These are phyloP conservation scores for Balearica regulorum DNA, from an alignment of 2,797 vertebrate species.

Conservation along the genomic window DNA sequence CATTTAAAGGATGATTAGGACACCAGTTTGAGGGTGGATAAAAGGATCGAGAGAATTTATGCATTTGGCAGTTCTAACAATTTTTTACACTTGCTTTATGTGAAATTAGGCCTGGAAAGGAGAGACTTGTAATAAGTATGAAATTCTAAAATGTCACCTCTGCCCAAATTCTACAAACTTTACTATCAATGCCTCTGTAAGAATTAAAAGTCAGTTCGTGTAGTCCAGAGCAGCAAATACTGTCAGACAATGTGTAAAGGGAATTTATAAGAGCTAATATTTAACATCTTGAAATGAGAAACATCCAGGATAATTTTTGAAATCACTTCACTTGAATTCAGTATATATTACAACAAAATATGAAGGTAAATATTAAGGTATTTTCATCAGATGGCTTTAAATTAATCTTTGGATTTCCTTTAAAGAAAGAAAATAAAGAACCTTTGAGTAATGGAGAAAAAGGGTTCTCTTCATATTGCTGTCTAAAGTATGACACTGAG, in stretches of 20 bases:
- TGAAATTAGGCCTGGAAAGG: background rate
- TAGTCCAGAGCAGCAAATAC: slow-evolving; percentile 22
- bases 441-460: background rate
- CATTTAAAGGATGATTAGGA: background rate
- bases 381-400: slow-evolving; percentile 18
- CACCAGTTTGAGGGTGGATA: background rate
- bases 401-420: slow-evolving; percentile 9
- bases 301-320: background rate
- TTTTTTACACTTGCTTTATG: background rate
- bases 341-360: slow-evolving; percentile 8
- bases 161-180: background rate
- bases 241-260: background rate
- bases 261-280: slow-evolving; percentile 25
- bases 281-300: slow-evolving; percentile 27
- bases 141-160: background rate
- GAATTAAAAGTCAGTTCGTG: background rate
- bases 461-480: background rate
- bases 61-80: background rate
- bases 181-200: background rate
- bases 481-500: background rate
- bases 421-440: background rate
- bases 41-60: background rate
- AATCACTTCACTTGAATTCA: background rate
- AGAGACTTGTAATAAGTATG: background rate
- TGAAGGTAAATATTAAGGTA: background rate